Base-by-base conservation (phyloP, 1,140 invertebrate genomes). In the Zeugodacus cucurbitae region DNA sequence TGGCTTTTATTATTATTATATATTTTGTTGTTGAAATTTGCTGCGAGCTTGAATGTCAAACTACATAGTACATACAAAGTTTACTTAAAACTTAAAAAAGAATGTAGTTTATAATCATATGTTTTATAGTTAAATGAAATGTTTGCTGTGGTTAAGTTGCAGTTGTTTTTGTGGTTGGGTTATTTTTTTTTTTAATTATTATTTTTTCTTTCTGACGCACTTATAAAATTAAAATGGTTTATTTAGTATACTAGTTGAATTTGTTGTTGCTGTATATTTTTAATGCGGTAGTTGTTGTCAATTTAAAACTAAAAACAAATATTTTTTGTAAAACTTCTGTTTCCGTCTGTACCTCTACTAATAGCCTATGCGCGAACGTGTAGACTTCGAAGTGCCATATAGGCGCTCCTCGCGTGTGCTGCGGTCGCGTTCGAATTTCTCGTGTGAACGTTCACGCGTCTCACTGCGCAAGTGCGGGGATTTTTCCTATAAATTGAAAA, bases 401-500 rank as follows among this genome's bases (percentile, higher is more conserved):
- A 92, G 91, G 32, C 92, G 91, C n/a, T 93, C 92, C 88, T 93
- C 92, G 67, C 89, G 82, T 37, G 82, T 54, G 41, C 67, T 87
- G 32, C 89, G 86, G 11, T 87, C 88, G 41, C 86, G 70, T 74
- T 93, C 92, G 59, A 93, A 93, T 88, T 93, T 93, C 1, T 93
- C 92, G 87, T 93, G 91, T 8, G 92, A 93, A 59, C 92, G 90
- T 70, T 93, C 92, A 22, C 91, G 89, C n/a, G 86, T 78, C 62
- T 90, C 89, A n/a, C 88, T 64, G 44, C 88, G 59, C 48, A 86
- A n/a, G 48, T 89, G 90, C n/a, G 92, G 91, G 37, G 91, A 91
- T 74, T 93, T 93, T 0, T 93, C 92, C 92, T 93, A 62, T 48
- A 89, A 54, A 87, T 34, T 20, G n/a, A 5, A 57, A 59, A 26